Conservation (phyloP, 2,113 vertebrate species). For the Emydura subglobosa region DNA sequence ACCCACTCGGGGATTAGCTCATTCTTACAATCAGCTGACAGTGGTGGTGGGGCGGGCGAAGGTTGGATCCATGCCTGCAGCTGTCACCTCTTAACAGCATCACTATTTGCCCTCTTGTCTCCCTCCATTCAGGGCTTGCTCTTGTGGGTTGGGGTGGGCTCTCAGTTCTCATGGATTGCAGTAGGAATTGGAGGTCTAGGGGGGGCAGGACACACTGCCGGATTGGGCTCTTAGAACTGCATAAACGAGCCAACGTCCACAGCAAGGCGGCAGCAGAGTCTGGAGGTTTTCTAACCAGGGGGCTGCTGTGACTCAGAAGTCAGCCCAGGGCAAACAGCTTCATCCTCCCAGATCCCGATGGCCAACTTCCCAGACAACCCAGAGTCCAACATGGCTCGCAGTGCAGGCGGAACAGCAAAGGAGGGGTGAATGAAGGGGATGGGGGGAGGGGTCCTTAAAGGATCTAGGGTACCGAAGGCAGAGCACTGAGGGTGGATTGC, state of each 20-base stretch:
- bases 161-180: background rate
- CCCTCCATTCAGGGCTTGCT: background rate
- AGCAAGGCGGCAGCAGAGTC: background rate
- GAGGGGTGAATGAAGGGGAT: background rate
- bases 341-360: background rate
- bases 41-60: background rate
- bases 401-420: background rate
- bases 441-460: background rate
- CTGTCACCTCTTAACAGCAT: background rate
- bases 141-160: background rate
- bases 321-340: background rate
- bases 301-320: background rate
- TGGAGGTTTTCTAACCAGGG: background rate
- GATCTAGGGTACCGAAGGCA: background rate
- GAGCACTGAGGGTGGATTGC: background rate
- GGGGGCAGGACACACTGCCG: background rate
- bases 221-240: background rate
- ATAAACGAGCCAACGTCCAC: background rate
- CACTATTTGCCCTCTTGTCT: background rate
- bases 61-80: background rate
- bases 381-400: background rate
- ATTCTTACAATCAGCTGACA: background rate
- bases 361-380: background rate
- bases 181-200: background rate
- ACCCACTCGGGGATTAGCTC: background rate